phyloP scores from a whole-genome alignment of 1,140 invertebrate genomes.

The Cyphomyrmex costatus region DNA sequence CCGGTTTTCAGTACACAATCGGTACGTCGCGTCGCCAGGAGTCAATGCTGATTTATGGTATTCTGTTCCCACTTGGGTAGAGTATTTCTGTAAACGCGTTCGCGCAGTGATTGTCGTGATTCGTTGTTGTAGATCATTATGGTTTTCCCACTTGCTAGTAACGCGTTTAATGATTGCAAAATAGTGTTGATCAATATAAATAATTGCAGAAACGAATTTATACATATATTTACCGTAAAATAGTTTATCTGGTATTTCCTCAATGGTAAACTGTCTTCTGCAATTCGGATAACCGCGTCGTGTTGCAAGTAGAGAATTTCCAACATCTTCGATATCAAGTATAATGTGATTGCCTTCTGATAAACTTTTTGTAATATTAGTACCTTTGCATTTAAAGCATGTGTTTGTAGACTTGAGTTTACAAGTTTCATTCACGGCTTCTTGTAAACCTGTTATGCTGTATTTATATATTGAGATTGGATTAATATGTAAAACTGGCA shows the following conservation, averaged over 20 bases:
- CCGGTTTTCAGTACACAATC: no score
- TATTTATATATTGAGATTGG: neutral
- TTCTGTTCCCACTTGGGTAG: no score
- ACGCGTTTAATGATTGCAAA: neutral
- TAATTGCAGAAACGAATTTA: neutral
- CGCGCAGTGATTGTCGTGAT: neutral
- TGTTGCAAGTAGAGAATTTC: neutral
- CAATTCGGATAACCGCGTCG: neutral
- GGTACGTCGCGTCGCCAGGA: no score
- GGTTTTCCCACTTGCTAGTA: neutral
- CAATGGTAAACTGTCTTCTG: neutral
- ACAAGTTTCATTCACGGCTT: neutral
- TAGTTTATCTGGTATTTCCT: conserved; percentile 5
- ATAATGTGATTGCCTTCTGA: neutral
- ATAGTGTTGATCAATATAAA: neutral
- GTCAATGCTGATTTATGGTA: no score
- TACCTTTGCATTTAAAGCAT: neutral
- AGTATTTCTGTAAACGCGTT: neutral
- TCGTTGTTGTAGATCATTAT: neutral
- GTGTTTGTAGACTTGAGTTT: neutral
- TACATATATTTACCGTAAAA: neutral
- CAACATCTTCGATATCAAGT: neutral
- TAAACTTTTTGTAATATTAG: neutral
- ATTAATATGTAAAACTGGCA: neutral
- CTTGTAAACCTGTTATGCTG: neutral